Evolutionary conservation across 2,113 vertebrate species (phyloP).

Genomic region (Phylloscopus whistleri): DNA sequence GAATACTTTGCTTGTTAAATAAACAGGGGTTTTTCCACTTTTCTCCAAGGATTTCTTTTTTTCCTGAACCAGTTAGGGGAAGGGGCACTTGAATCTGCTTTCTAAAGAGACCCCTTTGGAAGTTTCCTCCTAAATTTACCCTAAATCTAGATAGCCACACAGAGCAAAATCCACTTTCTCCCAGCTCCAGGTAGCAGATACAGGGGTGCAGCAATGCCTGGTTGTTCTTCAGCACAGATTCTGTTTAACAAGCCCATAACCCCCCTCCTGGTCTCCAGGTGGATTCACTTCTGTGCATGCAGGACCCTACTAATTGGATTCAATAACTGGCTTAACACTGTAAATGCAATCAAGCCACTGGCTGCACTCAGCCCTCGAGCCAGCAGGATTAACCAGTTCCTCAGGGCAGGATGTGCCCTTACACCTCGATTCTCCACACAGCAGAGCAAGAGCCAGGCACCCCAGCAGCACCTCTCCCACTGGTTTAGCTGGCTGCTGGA

Average conservation of each 20-base stretch:
- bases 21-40: too few relatives aligned
- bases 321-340: not conserved
- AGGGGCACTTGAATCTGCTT: too few relatives aligned
- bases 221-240: not conserved
- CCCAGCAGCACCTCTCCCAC: not conserved
- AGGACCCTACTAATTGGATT: not conserved
- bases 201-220: not conserved
- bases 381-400: constrained; percentile 23
- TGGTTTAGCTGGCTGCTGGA: not conserved
- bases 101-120: too few relatives aligned
- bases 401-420: not conserved
- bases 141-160: too few relatives aligned
- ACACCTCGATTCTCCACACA: accelerated
- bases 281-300: not conserved
- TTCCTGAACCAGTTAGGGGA: too few relatives aligned
- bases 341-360: not conserved
- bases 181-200: not conserved
- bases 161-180: not conserved
- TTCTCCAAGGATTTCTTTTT: too few relatives aligned
- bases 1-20: too few relatives aligned
- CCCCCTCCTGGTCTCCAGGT: not conserved
- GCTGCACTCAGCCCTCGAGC: not conserved
- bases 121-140: too few relatives aligned
- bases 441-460: not conserved
- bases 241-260: not conserved